These are phyloP conservation scores for Exephanes ischioxanthus DNA, from an alignment of 2,888 invertebrate genomes.

Conservation along the genomic window DNA sequence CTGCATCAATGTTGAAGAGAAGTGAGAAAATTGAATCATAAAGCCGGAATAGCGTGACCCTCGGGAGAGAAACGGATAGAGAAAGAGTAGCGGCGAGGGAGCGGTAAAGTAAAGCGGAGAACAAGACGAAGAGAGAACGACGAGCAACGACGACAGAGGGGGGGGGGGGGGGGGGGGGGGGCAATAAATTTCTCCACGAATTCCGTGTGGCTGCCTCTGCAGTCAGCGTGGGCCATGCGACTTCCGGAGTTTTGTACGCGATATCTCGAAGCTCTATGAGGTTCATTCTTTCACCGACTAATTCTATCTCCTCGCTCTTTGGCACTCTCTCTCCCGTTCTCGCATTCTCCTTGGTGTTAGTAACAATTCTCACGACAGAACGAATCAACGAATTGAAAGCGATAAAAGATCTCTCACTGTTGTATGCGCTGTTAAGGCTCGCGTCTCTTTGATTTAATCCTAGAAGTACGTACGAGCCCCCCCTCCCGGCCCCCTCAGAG, in stretches of 20 bases:
- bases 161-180: not conserved
- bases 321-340: constrained; percentile 2
- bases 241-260: constrained; percentile 46
- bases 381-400: constrained; percentile 41
- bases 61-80: constrained; percentile 4
- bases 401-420: constrained; percentile 22
- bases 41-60: constrained; percentile 48
- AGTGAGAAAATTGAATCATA: constrained; percentile 53
- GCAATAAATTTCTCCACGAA: constrained; percentile 46
- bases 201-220: constrained; percentile 38
- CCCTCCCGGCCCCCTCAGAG: too few species aligned
- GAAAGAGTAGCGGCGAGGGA: constrained; percentile 34
- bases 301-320: constrained; percentile 43
- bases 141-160: not conserved
- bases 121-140: constrained; percentile 29
- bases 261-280: constrained; percentile 13
- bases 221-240: constrained; percentile 22
- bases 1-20: constrained; percentile 19
- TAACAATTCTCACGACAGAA: constrained; percentile 34
- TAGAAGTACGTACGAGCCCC: constrained; percentile 22
- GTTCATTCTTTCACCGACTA: constrained; percentile 38
- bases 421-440: not conserved
- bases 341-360: not conserved
- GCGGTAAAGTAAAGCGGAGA: constrained; percentile 34
- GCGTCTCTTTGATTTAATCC: constrained; percentile 54